Conservation (phyloP, 2,113 vertebrate species). For the Ophiodon elongatus region DNA sequence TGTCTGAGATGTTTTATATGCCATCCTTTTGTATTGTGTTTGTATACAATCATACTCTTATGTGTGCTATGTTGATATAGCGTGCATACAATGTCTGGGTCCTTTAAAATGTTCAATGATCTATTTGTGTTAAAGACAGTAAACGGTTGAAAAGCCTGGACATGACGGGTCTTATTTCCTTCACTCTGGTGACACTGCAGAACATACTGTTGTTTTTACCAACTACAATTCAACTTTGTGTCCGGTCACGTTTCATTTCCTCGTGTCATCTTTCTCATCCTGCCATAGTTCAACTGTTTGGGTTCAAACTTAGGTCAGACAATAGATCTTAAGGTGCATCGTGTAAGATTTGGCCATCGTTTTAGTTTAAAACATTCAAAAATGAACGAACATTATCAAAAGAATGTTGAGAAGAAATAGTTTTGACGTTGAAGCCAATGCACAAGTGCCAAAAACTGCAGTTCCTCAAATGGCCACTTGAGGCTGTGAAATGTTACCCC, state of each 20-base stretch:
- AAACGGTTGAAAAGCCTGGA: not conserved
- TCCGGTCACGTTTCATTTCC: not conserved
- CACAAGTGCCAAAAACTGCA: not conserved
- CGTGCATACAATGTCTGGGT: not conserved
- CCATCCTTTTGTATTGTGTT: not conserved
- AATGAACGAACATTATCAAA: not conserved
- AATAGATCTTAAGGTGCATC: not conserved
- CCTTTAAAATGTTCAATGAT: not conserved
- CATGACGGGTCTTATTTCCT: not conserved
- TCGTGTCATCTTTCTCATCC: not conserved
- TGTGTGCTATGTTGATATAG: not conserved
- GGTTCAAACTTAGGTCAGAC: not conserved
- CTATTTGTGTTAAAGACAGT: not conserved
- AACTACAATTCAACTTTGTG: not conserved
- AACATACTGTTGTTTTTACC: not conserved
- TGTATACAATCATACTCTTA: conserved; percentile 4
- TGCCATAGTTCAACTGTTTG: not conserved
- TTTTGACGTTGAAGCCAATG: no score
- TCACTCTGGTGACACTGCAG: not conserved
- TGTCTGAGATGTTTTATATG: not conserved
- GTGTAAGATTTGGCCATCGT: not conserved
- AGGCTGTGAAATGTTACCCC: no score
- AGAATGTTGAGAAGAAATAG: not conserved
- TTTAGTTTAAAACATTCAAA: not conserved
- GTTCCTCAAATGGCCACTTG: no score